Evolutionary conservation across 30 jellyfish, hydroid and myxozoan genomes (phyloP).

Genomic region (Catostylus mosaicus): DNA sequence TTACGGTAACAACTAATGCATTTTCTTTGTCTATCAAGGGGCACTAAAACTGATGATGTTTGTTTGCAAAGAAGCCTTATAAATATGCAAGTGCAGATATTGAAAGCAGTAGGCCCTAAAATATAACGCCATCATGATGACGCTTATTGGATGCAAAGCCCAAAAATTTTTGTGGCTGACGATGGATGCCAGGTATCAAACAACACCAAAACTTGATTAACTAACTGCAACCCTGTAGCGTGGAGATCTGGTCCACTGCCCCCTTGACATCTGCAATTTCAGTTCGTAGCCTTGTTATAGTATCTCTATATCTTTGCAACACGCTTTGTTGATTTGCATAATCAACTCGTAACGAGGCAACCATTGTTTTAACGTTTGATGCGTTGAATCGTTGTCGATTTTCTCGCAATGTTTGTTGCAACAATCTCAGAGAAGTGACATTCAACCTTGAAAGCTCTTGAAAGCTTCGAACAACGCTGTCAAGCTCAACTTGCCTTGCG

Average conservation of each 20-base stretch:
- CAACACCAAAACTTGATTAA: too few species aligned
- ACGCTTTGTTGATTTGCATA: slow-evolving; percentile 28
- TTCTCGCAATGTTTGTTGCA: slow-evolving; percentile 26
- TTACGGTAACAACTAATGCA: too few species aligned
- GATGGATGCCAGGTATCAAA: too few species aligned
- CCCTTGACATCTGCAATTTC: slow-evolving; percentile 34
- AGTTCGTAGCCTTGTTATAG: slow-evolving; percentile 29
- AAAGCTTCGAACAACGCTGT: slow-evolving; percentile 9
- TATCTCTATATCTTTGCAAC: slow-evolving; percentile 19
- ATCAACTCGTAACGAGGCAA: slow-evolving; percentile 35
- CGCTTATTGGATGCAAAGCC: too few species aligned
- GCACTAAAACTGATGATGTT: too few species aligned
- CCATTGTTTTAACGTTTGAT: slow-evolving; percentile 48
- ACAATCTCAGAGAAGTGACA: slow-evolving; percentile 31
- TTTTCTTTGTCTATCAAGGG: too few species aligned
- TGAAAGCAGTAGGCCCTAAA: too few species aligned
- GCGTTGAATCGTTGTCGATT: slow-evolving; percentile 39
- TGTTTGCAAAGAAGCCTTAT: too few species aligned
- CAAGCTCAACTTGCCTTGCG: slow-evolving; percentile 32
- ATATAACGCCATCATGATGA: too few species aligned
- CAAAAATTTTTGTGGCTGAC: too few species aligned
- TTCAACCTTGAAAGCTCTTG: slow-evolving; percentile 31
- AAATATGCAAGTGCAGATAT: too few species aligned
- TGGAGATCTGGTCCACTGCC: slow-evolving; percentile 23
- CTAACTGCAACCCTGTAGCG: slow-evolving; percentile 48